Base-by-base conservation (phyloP, 2,797 vertebrate genomes). In the Takifugu rubripes region DNA sequence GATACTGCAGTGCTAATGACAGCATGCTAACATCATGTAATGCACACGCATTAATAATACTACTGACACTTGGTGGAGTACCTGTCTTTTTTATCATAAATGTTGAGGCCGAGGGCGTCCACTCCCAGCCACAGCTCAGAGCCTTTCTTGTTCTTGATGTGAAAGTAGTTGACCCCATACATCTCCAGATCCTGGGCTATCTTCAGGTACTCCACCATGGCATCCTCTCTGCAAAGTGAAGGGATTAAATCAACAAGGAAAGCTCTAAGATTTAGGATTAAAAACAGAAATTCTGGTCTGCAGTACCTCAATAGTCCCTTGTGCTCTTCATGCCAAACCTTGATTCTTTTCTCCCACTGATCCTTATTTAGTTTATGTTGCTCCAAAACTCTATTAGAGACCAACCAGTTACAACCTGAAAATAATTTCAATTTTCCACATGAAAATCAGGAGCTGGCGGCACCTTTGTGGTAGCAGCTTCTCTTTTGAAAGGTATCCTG, bases 131-230 rank as follows among this genome's bases (percentile, higher is more conserved):
- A 96, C 56, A 98, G 90, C 77, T 98, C 95, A 0, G 96, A 96
- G 27, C 95, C 95, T 82, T 98, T 99, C 84, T 98, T 98, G 85
- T 99, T 99, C 83, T 98, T 99, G 86, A 99, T 99, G 81, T 53
- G 95, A 80, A 98, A 99, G 82, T 99, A 99, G 84, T 99, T 99
- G 52, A 99, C 94, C 14, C 96, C 96, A 0, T 99, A 99, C 97
- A 99, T 99, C 84, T 99, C 96, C 74, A 98, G 86, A 77, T 99
- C 97, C 78, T 99, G 96, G 25, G 96, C 92, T 76, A 99, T 99
- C 88, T 98, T 99, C 82, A 99, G 88, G 78, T 98, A 98, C 74
- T 97, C 95, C 88, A 98, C 87, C 82, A 98, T 94, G 63, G 95
- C 93, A n/a, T 98, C 95, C 81, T 99, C 96, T 79, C 96, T 98